These are phyloP conservation scores for Loxodonta africana DNA, from an alignment of 2,113 vertebrate genomes.

Conservation along the genomic window DNA sequence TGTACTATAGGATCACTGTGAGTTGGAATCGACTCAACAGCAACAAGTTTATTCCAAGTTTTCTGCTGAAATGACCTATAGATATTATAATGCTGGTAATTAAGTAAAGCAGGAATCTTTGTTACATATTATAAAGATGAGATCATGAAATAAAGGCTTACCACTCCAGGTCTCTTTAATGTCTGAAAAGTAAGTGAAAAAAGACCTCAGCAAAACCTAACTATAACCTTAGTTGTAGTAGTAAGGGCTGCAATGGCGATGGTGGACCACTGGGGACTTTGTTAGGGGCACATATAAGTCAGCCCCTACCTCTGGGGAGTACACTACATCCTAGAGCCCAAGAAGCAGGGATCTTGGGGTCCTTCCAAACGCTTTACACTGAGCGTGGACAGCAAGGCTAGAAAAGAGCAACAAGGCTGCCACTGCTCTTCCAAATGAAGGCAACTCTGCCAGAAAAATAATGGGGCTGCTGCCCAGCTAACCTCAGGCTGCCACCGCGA, in stretches of 20 bases:
- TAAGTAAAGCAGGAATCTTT: slow-evolving; percentile 47
- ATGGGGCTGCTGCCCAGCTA: fast-evolving
- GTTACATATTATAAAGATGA: neutral
- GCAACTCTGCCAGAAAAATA: neutral
- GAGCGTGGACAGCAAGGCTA: neutral
- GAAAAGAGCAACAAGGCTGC: neutral
- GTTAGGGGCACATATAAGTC: neutral
- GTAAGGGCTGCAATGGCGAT: neutral
- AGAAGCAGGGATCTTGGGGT: neutral
- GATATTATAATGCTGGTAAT: neutral
- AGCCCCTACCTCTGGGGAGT: neutral
- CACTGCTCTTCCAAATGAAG: neutral
- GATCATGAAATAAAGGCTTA: neutral
- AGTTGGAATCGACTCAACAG: neutral
- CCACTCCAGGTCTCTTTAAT: neutral
- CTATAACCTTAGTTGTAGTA: neutral
- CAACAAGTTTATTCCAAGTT: neutral
- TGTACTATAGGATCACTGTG: neutral
- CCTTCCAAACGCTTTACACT: neutral
- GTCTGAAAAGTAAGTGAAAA: slow-evolving; percentile 31
- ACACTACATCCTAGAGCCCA: neutral
- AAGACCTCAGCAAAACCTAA: neutral
- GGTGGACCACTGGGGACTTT: neutral
- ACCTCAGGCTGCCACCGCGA: neutral
- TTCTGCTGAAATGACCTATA: slow-evolving; percentile 54